Percentiles rank a stretch among this genome's conserved stretches.
phyloP scores from a whole-genome alignment of 2,888 invertebrate genomes.

The Neoitamus cyanurus region DNA sequence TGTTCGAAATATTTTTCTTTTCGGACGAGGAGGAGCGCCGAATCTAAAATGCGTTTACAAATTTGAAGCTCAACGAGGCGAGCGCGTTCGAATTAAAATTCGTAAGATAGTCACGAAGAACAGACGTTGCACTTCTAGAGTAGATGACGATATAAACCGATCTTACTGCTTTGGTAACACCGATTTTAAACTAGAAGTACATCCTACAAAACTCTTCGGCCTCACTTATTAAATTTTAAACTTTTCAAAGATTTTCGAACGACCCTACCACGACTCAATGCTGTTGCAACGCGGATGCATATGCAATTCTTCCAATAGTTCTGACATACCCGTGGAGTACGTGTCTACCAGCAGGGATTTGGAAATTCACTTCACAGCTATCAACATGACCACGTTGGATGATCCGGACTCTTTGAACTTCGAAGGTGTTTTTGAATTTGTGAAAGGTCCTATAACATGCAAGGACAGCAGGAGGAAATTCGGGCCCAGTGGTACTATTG shows the following conservation, averaged over 20 bases:
- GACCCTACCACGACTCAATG: slow-evolving; percentile 78
- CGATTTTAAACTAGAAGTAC: slow-evolving; percentile 74
- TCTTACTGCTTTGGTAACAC: slow-evolving; percentile 78
- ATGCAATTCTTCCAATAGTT: slow-evolving; percentile 72
- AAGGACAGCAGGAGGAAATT: slow-evolving; percentile 76
- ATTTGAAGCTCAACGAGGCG: slow-evolving; percentile 86
- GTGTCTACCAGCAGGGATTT: slow-evolving; percentile 80
- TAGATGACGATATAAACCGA: slow-evolving; percentile 74
- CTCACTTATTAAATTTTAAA: background rate
- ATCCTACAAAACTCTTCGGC: background rate
- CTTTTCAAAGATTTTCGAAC: slow-evolving; percentile 72
- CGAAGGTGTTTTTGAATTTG: slow-evolving; percentile 85
- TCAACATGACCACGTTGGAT: slow-evolving; percentile 85
- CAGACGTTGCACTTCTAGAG: slow-evolving; percentile 64
- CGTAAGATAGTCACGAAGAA: slow-evolving; percentile 77
- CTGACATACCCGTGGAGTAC: slow-evolving; percentile 77
- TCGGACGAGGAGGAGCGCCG: slow-evolving; percentile 84
- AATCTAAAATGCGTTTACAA: slow-evolving; percentile 90
- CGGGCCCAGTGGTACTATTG: slow-evolving; percentile 82
- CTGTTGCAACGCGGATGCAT: slow-evolving; percentile 82
- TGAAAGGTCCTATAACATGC: slow-evolving; percentile 77
- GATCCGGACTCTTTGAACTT: slow-evolving; percentile 87
- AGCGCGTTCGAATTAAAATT: slow-evolving; percentile 80
- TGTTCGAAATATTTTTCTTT: slow-evolving; percentile 85
- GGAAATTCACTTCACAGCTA: slow-evolving; percentile 83